These are phyloP conservation scores for Malacoraja senta DNA, from an alignment of 2,797 vertebrate species.

Conservation along the genomic window DNA sequence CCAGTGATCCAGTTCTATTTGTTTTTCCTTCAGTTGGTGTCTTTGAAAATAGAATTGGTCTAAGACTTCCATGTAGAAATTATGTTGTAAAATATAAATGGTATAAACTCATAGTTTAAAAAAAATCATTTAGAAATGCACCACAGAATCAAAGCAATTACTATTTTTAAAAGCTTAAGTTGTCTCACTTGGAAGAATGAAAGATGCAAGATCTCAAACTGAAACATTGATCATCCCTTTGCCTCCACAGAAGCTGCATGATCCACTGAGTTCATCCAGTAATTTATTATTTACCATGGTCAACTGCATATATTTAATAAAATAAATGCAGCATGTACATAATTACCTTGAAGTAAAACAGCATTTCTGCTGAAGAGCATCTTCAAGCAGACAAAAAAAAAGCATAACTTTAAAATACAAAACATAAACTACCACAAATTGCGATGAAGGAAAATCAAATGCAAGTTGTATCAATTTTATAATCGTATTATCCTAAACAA, in stretches of 20 bases:
- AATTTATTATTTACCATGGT: too few species aligned
- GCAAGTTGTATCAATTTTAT: neutral
- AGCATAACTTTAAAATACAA: neutral
- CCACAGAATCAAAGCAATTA: neutral
- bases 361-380: neutral
- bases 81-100: neutral
- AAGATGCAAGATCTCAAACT: neutral
- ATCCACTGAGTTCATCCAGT: too few species aligned
- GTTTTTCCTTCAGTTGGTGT: neutral
- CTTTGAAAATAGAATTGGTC: neutral
- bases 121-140: too few species aligned
- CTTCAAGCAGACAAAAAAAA: neutral
- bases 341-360: neutral
- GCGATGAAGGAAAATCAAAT: neutral
- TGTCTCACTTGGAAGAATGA: neutral
- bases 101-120: neutral
- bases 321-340: neutral
- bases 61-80: neutral
- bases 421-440: neutral
- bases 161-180: neutral
- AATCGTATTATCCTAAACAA: too few species aligned
- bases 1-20: neutral
- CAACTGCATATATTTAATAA: too few species aligned
- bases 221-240: too few species aligned
- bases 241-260: too few species aligned